Evolutionary conservation across 1,140 invertebrate genomes (phyloP).

Genomic region (Sweltsa coloradensis): DNA sequence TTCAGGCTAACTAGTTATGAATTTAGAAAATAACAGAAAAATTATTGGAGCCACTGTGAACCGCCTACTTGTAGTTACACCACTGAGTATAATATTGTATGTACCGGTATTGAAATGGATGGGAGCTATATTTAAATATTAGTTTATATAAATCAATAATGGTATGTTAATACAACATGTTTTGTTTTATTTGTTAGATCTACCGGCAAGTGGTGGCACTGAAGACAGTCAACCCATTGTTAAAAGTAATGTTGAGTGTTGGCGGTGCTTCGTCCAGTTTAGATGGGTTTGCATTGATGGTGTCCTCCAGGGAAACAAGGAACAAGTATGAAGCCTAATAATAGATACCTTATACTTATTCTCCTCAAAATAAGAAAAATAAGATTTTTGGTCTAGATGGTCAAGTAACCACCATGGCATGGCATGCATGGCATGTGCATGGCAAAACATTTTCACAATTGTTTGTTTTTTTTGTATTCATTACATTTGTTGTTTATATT

Average conservation of each 20-base stretch:
- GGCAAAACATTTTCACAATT: too few relatives aligned
- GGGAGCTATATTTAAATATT: background rate
- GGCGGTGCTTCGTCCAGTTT: slow-evolving; percentile 48
- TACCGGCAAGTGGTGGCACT: slow-evolving; percentile 41
- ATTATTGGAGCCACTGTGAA: background rate
- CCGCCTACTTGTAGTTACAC: background rate
- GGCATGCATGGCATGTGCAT: too few relatives aligned
- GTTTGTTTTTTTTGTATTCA: too few relatives aligned
- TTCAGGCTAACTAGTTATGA: slow-evolving; percentile 10
- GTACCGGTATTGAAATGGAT: background rate
- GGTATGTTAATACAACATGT: background rate
- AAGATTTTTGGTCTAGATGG: too few relatives aligned
- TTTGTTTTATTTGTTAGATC: slow-evolving; percentile 20
- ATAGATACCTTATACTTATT: slow-evolving; percentile 6
- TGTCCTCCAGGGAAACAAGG: slow-evolving; percentile 47
- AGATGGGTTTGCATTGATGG: slow-evolving; percentile 55
- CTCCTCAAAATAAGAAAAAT: too few relatives aligned
- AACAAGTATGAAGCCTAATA: slow-evolving; percentile 34
- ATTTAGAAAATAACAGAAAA: slow-evolving; percentile 16
- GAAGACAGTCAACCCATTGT: slow-evolving; percentile 47
- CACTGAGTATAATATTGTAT: background rate
- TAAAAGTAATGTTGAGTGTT: slow-evolving; percentile 67
- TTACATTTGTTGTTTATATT: too few relatives aligned
- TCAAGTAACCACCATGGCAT: too few relatives aligned
- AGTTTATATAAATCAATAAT: background rate